Evolutionary conservation across 2,888 invertebrate species (phyloP), one percentile per base, ranked within the genome.

Genomic region (Entomobrya multifasciata): DNA sequence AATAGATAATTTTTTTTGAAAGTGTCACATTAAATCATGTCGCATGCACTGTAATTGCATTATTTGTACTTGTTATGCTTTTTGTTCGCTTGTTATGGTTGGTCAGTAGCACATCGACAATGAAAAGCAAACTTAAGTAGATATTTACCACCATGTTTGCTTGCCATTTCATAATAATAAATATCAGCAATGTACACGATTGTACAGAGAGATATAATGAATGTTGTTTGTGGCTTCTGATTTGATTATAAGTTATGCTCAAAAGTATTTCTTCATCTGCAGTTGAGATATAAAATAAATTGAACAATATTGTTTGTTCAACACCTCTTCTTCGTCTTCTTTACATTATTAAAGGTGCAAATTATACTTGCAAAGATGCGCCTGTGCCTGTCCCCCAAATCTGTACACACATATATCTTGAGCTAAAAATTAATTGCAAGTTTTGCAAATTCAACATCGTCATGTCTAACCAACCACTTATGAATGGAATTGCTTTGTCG

Each of bases 201-300:
- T n/a, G n/a, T n/a, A n/a, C n/a, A n/a, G n/a, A n/a, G n/a, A 27
- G 27, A 62, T 30, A 30, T 30, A 30, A 30, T 30, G 8, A 30
- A 62, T n/a, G n/a, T n/a, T n/a, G 25, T 27, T 62, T 62, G 62
- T 62, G 62, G 62, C 6, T 62, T 62, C 27, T 62, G 30, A 62
- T 62, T 62, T 62, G 62, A 27, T 62, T 30, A 62, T 25, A 25
- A 25, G 27, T 57, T n/a, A n/a, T n/a, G n/a, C n/a, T n/a, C n/a
- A n/a, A n/a, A 62, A 30, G 4, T n/a, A 62, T 62, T 62, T 27
- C 62, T 62, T 62, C 62, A 62, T 62, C 30, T 15, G 11, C 55
- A 55, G 60, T 60, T n/a, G n/a, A n/a, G n/a, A n/a, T n/a, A n/a
- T n/a, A 1, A 60, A 27, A 30, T n/a, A 17, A 30, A 30, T 11